Base-by-base conservation (phyloP, 2,797 vertebrate genomes). In the Melanotaenia trifasciata region DNA sequence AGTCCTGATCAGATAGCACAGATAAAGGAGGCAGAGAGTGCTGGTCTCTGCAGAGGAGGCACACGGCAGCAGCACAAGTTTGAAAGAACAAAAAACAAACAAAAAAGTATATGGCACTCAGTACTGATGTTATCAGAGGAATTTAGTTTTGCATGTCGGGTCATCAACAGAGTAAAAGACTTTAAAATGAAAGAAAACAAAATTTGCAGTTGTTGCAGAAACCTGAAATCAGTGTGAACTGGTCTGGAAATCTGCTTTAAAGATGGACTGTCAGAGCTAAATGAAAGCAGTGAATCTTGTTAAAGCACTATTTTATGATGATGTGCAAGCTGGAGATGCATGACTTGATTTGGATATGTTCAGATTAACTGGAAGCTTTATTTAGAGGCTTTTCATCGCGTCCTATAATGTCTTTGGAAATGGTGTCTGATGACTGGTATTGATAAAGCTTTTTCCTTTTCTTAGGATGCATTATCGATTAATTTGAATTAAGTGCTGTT, bases 201-300 rank as follows among this genome's bases (percentile, higher is more conserved):
- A 57, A 12, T 14, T 53, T 4, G n/a, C 12, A 43, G 30, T 38
- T 24, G 5, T 13, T 3, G 66, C 18, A 36, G 30, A 36, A 30
- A 63, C 16, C 8, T 18, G 58, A n/a, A 18, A 50, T 59, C 64
- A 51, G 40, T n/a, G 20, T 38, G 58, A 67, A 32, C 47, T 56
- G 16, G 20, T 40, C 40, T 50, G 20, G n/a, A 62, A 63, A 77
- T 58, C 30, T 57, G 45, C 33, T 58, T 24, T 24, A 67, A 38
- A 70, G 7, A 57, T 51, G 0, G 60, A 57, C 50, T 56, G 26
- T 14, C 26, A 53, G 1, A 43, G 12, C 16, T 35, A 33, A 35
- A 62, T 40, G 16, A 58, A 32, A 59, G 22, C 10, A 18, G 43
- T 43, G 32, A 35, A 30, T 35, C 12, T 12, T 43, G 38, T 20